A percentile compares a stretch with the other conserved stretches of the same genome.
phyloP scores from a whole-genome alignment of 2,113 vertebrate genomes.

The Chauna torquata region DNA sequence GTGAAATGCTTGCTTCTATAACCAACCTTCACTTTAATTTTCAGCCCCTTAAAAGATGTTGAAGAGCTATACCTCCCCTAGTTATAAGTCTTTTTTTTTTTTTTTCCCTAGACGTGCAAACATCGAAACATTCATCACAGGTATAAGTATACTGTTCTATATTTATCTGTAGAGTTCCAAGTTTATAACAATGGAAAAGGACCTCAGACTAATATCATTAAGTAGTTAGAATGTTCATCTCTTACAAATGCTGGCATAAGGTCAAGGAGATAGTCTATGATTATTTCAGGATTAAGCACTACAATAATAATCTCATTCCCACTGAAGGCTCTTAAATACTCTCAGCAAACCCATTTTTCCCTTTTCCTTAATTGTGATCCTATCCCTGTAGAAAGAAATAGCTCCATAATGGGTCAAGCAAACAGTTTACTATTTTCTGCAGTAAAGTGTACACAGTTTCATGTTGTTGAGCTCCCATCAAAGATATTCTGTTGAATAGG shows the following conservation, averaged over 20 bases:
- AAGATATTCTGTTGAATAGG: not conserved
- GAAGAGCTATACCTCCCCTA: not conserved
- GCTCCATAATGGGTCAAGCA: constrained; percentile 11
- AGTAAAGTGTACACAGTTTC: not conserved
- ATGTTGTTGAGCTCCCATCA: not conserved
- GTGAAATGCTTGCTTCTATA: not conserved
- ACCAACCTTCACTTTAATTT: constrained; percentile 9
- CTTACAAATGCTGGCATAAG: constrained; percentile 12
- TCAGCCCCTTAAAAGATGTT: not conserved
- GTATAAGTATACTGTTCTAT: constrained; percentile 33
- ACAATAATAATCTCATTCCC: constrained; percentile 44
- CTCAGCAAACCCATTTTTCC: constrained; percentile 8
- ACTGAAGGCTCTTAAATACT: constrained; percentile 45
- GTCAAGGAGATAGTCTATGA: not conserved
- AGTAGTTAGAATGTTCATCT: constrained; percentile 30
- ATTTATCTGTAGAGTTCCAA: constrained; percentile 34
- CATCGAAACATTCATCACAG: not conserved
- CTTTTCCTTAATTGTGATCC: not conserved
- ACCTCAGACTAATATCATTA: constrained; percentile 9
- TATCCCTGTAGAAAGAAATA: not conserved
- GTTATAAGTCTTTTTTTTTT: constrained; percentile 1
- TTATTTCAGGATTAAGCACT: constrained; percentile 49
- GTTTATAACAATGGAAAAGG: not conserved
- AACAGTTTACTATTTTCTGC: constrained; percentile 2
- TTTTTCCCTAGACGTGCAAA: constrained; percentile 6